These are phyloP conservation scores for Cecidostiba fungosa DNA, from an alignment of 2,888 invertebrate genomes.

Conservation along the genomic window DNA sequence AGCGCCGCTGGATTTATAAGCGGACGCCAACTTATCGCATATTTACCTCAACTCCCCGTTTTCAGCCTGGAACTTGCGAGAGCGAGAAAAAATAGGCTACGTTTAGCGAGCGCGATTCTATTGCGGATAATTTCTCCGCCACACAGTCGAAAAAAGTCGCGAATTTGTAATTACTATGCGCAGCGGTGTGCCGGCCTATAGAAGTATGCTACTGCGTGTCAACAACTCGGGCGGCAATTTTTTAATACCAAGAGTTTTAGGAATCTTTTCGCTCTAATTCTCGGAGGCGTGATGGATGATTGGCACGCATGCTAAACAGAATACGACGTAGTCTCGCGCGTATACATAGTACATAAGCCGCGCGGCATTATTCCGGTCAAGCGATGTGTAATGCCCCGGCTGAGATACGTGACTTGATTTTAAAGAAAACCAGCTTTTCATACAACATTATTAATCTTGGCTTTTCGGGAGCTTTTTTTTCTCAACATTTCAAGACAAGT, in stretches of 20 bases:
- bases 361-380: neutral
- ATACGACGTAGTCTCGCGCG: too few species aligned
- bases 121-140: neutral
- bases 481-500: neutral
- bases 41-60: constrained; percentile 74
- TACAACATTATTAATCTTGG: neutral
- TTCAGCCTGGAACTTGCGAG: constrained; percentile 57
- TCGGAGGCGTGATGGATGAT: neutral
- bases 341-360: neutral
- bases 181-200: too few species aligned
- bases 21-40: constrained; percentile 80
- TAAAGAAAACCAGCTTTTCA: neutral
- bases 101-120: neutral
- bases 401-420: neutral
- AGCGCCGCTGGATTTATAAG: constrained; percentile 77
- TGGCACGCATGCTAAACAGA: neutral
- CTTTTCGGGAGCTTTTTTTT: neutral
- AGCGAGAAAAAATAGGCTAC: neutral
- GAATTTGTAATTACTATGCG: neutral
- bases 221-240: neutral
- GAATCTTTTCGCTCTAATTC: constrained; percentile 9
- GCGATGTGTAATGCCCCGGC: neutral
- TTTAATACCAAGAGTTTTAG: neutral
- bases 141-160: neutral
- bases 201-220: neutral